These are phyloP conservation scores for Orussus abietinus DNA, from an alignment of 1,140 invertebrate genomes.

Conservation along the genomic window DNA sequence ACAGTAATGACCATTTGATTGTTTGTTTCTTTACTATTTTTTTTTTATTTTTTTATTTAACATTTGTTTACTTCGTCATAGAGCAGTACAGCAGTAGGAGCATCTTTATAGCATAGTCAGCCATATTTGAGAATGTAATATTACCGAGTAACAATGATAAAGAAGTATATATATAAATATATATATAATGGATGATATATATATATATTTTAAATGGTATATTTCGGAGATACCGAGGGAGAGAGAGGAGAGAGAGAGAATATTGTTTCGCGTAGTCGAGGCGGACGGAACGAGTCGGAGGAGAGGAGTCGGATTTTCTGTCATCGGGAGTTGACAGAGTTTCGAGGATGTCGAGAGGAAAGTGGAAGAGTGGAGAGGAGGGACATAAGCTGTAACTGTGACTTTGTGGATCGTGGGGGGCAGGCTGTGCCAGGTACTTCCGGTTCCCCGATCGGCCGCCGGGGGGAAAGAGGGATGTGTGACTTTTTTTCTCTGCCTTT, in stretches of 20 bases:
- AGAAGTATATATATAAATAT: conserved; percentile 34
- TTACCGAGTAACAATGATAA: conserved; percentile 38
- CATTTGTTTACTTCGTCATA: conserved; percentile 22
- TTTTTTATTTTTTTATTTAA: conserved; percentile 17
- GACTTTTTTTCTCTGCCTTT: too few relatives aligned
- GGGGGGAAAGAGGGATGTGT: too few relatives aligned
- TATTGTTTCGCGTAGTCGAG: conserved; percentile 21
- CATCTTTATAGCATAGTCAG: conserved; percentile 48
- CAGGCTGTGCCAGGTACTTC: conserved; percentile 39
- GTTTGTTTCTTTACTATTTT: conserved; percentile 16
- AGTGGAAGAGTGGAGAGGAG: conserved; percentile 28
- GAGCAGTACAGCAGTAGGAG: conserved; percentile 37
- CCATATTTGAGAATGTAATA: conserved; percentile 45
- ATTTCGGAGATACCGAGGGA: conserved; percentile 25
- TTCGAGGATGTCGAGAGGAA: conserved; percentile 14
- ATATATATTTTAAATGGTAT: conserved; percentile 18
- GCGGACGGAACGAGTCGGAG: conserved; percentile 19
- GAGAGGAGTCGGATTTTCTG: conserved; percentile 8
- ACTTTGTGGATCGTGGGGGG: conserved; percentile 53
- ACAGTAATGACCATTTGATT: conserved; percentile 4
- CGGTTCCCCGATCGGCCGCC: too few relatives aligned
- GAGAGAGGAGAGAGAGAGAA: conserved; percentile 16
- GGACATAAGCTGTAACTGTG: conserved; percentile 52
- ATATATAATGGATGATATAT: conserved; percentile 29
- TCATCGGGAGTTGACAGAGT: conserved; percentile 10